Evolutionary conservation across 1,140 invertebrate species (phyloP), one percentile per base, ranked within the genome.

Genomic region (Aphis gossypii): DNA sequence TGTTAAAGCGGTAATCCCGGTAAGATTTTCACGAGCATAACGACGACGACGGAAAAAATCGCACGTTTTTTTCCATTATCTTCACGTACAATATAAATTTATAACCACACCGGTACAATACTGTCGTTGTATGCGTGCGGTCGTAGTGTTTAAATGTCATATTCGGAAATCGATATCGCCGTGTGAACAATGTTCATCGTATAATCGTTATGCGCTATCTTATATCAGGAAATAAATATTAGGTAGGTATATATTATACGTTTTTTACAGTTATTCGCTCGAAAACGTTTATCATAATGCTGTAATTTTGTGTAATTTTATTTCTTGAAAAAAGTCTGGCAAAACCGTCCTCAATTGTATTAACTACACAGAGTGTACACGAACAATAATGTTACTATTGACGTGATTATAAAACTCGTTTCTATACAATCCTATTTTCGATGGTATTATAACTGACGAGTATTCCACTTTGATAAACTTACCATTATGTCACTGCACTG

Each of bases 21-120:
- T 18, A 76, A 46, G 60, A 76, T 76, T 76, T 76, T 76, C 60
- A 76, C 60, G 60, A 76, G 60, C 60, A 76, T 76, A 76, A 60
- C 56, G 56, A 76, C n/a, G 60, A 76, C 14, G n/a, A 20, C 5
- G 0, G 54, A 30, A 68, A 68, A 76, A 76, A 76, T 76, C 60
- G 60, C 18, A 68, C 60, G 30, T 18, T n/a, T n/a, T 30, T 18
- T 11, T n/a, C 60, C 60, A n/a, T 68, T 68, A 76, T 76, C n/a
- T 76, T 14, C 30, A 18, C 60, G 14, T n/a, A 76, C n/a, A 76
- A 18, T 76, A 76, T 23, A 54, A 76, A 18, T 76, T 35, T 23
- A 54, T 7, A 76, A 76, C n/a, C 30, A 18, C 60, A 6, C n/a
- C 30, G 60, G 30, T 51, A 48, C 18, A 51, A 51, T n/a, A 76